Evolutionary conservation across 2,888 invertebrate species (phyloP), one percentile per base, ranked within the genome.

Genomic region (Synanthedon myopaeformis): DNA sequence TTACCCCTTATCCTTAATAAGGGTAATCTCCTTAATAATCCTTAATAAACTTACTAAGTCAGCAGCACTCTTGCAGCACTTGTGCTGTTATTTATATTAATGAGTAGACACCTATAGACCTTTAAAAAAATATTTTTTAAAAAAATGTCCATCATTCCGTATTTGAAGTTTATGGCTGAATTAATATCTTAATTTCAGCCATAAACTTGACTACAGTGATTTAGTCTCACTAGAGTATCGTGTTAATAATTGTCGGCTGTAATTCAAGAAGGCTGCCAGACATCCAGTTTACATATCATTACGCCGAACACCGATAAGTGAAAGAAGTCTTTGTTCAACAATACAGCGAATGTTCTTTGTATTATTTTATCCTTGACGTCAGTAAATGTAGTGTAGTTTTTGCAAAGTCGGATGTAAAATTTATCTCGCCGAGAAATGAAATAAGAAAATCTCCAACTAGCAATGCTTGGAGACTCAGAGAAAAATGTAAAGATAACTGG

Each of bases 241-340:
- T 45, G 45, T 45, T 45, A 45, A 13, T 45, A 45, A 5, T 14
- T n/a, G n/a, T 45, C 45, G 10, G 35, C 5, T 3, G 35, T 35
- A 35, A 35, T 35, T 35, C 45, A 13, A 13, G 5, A 45, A 13
- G 4, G 13, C 45, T 45, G 6, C 6, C 11, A 13, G 45, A 45
- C 45, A 45, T 14, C 14, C 61, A 61, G 70, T 72, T 72, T 70
- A 71, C 68, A 72, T 72, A 69, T 68, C 72, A 71, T 74, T 73
- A 74, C 58, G 54, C 53, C 49, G 52, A 35, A 52, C 53, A 54
- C 55, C 65, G 61, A 72, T 67, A 70, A 63, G 61, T 56, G 60
- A 52, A 55, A 51, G 51, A 55, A 51, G 51, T 57, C 59, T 59
- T 59, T 63, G 57, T 57, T 53, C 17, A 58, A 61, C 60, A 64